phyloP scores from a whole-genome alignment of 53 echinoderm and acorn worm species.

The Zoroaster sp. region DNA sequence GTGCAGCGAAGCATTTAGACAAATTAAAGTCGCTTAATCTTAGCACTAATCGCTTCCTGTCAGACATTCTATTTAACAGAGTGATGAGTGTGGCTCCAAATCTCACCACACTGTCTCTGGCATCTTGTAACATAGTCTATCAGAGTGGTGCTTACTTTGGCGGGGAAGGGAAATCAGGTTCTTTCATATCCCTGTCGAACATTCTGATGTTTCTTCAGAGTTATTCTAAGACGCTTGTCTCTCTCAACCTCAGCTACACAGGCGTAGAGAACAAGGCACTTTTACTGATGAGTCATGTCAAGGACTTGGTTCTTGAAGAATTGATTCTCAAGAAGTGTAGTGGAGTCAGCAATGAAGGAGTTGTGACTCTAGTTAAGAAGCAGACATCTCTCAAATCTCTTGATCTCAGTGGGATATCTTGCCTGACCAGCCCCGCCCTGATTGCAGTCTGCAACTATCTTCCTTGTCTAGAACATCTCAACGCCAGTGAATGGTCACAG shows the following conservation, averaged over 20 bases:
- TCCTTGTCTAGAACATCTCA: slow-evolving; percentile 5
- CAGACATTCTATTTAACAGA: slow-evolving; percentile 77
- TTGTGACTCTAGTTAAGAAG: slow-evolving; percentile 63
- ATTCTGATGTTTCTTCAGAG: slow-evolving; percentile 59
- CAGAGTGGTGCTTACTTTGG: slow-evolving; percentile 65
- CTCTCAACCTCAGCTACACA: slow-evolving; percentile 81
- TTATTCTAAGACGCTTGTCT: slow-evolving; percentile 23
- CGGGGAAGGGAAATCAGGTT: slow-evolving; percentile 45
- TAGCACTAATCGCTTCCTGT: slow-evolving; percentile 71
- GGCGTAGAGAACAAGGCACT: slow-evolving; percentile 72
- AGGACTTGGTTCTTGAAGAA: slow-evolving; percentile 59
- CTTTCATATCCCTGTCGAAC: slow-evolving; percentile 79
- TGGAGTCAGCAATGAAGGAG: slow-evolving; percentile 72
- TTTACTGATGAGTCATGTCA: slow-evolving; percentile 62
- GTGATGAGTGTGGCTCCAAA: slow-evolving; percentile 67
- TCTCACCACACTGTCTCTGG: slow-evolving; percentile 75
- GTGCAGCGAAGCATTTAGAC: slow-evolving; percentile 38
- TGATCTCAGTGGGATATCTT: slow-evolving; percentile 63
- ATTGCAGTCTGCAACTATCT: slow-evolving; percentile 57
- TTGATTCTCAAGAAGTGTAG: slow-evolving; percentile 71
- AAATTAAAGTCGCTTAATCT: slow-evolving; percentile 66
- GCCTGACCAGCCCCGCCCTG: slow-evolving; percentile 57
- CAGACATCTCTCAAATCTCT: slow-evolving; percentile 61
- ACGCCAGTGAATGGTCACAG: slow-evolving; percentile 37
- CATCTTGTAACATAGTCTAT: slow-evolving; percentile 88